Evolutionary conservation across 2,888 invertebrate species (phyloP), one percentile per base, ranked within the genome.

Genomic region (Chrysodeixis includens): DNA sequence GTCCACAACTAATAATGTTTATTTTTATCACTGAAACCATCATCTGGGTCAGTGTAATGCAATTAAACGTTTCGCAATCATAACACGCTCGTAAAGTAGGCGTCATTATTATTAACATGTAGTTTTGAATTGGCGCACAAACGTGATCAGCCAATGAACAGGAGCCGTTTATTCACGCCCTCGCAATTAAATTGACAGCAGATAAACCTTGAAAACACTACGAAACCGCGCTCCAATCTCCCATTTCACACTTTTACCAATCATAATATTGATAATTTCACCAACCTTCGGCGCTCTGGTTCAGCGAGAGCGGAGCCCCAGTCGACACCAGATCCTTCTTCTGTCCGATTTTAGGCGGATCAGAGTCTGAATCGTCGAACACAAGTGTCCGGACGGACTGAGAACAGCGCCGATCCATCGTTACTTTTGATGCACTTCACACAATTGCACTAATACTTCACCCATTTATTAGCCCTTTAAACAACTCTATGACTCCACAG

Each of bases 341-440:
- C 89, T 88, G 91, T 56, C 86, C 91, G 79, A 84, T 81, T 87
- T 93, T 94, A 77, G 93, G 90, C 76, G 84, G 88, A 82, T 96
- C 96, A 66, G 95, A 93, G 86, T 97, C 96, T 59, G 96, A 96
- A 92, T 97, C 97, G 90, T 97, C 97, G 88, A 97, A 97, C 82
- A 97, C 96, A 83, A 97, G 95, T 79, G 97, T 97, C 89, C 97
- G 96, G 62, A 97, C 97, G 73, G 97, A 97, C 91, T 97, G 96
- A 66, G 96, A 96, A 83, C 96, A 96, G 86, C 96, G 95, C 71
- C 96, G 96, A 88, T 95, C 94, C 95, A 95, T 95, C 84, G 84
- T 90, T 86, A 87, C 88, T 88, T 88, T 90, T 91, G 93, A 90
- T 86, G 87, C 90, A 91, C 89, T 87, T 86, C 84, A 89, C 92